Evolutionary conservation across 2,797 vertebrate genomes (phyloP).

Genomic region (Masticophis lateralis): DNA sequence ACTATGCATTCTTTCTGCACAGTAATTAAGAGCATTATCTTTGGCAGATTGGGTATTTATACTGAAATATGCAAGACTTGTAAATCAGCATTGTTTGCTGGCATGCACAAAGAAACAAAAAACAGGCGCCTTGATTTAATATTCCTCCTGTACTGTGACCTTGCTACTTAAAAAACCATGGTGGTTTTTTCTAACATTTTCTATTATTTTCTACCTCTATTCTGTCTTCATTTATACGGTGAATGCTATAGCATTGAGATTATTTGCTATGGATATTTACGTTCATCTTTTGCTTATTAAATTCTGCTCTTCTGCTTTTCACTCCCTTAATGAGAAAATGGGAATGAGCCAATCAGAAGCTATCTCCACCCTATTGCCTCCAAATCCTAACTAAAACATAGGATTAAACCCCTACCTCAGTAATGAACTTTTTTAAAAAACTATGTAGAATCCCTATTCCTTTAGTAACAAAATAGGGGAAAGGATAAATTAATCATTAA

Average conservation of each 20-base stretch:
- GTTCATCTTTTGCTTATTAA: not conserved
- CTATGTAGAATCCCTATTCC: not conserved
- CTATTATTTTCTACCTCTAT: not conserved
- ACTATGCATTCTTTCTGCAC: not conserved
- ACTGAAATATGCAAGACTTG: not conserved
- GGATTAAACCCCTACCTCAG: not conserved
- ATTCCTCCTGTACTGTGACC: not conserved
- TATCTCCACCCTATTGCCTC: not conserved
- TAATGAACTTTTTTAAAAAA: not conserved
- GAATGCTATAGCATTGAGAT: not conserved
- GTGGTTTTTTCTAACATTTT: not conserved
- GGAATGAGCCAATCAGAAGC: not conserved
- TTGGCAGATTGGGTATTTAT: not conserved
- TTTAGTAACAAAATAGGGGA: not conserved
- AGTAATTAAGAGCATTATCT: not conserved
- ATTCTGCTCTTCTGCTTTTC: not conserved
- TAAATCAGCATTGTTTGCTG: not conserved
- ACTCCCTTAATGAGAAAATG: not conserved
- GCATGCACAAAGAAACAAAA: not conserved
- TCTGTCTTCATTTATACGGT: not conserved
- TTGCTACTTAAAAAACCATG: not conserved
- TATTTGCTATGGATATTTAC: not conserved
- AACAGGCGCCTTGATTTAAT: not conserved
- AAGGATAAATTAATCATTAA: not conserved
- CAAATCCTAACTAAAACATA: not conserved